Evolutionary conservation across 2,113 vertebrate species (phyloP).

Genomic region (Phoxinus phoxinus): DNA sequence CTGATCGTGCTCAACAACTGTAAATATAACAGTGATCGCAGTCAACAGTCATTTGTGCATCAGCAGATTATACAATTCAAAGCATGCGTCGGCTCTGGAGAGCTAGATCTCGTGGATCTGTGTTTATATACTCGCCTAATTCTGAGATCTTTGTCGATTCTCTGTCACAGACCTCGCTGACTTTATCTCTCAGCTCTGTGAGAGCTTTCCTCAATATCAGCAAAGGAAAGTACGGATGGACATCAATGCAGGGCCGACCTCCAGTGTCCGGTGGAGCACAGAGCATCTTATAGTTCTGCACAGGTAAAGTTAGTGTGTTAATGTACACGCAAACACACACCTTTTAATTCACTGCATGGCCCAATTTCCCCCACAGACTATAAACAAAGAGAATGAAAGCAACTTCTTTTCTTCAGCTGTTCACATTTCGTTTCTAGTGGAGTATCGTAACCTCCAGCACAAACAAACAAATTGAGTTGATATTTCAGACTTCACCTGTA

Average conservation of each 20-base stretch:
- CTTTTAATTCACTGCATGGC: background rate
- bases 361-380: background rate
- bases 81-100: background rate
- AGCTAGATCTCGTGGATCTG: background rate
- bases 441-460: background rate
- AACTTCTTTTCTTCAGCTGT: background rate
- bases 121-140: constrained; percentile 57
- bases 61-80: background rate
- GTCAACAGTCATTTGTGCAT: constrained; percentile 27
- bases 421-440: background rate
- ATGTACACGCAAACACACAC: background rate
- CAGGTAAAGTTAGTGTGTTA: background rate
- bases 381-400: background rate
- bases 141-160: constrained; percentile 70
- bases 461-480: background rate
- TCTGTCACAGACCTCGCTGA: constrained; percentile 64
- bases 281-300: constrained; percentile 69
- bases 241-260: constrained; percentile 67
- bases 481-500: constrained; percentile 55
- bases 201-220: constrained; percentile 67
- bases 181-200: constrained; percentile 62
- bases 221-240: constrained; percentile 71
- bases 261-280: constrained; percentile 59
- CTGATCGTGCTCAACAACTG: constrained; percentile 45
- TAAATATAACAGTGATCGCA: constrained; percentile 7